These are phyloP conservation scores for Siniperca chuatsi DNA, from an alignment of 2,113 vertebrate genomes.

Conservation along the genomic window DNA sequence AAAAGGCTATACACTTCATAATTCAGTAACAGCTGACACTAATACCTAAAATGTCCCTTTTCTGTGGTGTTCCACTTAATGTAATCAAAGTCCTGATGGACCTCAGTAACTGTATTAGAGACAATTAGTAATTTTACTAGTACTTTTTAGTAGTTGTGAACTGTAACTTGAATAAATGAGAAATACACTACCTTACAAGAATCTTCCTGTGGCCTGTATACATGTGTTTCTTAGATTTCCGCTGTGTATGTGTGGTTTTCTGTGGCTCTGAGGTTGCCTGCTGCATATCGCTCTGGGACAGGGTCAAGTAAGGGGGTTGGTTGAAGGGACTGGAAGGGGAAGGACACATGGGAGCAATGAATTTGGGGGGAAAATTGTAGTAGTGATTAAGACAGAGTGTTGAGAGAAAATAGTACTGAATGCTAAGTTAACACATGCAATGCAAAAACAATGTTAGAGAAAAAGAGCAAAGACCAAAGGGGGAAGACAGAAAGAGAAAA, in stretches of 20 bases:
- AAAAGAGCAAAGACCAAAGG: slow-evolving; percentile 72
- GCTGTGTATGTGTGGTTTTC: slow-evolving; percentile 31
- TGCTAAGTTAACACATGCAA: slow-evolving; percentile 97
- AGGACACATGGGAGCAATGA: slow-evolving; percentile 62
- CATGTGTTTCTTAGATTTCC: slow-evolving; percentile 19
- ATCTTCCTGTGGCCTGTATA: slow-evolving; percentile 26
- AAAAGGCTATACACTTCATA: slow-evolving; percentile 5
- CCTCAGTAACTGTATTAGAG: not conserved
- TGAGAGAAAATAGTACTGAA: slow-evolving; percentile 79
- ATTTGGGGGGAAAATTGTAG: slow-evolving; percentile 57
- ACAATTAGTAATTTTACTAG: not conserved
- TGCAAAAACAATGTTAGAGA: slow-evolving; percentile 87
- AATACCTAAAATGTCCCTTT: not conserved
- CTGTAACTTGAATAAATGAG: not conserved
- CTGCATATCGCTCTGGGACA: slow-evolving; percentile 90
- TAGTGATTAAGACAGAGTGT: slow-evolving; percentile 73
- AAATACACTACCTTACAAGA: not conserved
- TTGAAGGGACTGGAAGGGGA: slow-evolving; percentile 70
- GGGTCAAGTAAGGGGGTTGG: slow-evolving; percentile 82
- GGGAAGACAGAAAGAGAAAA: slow-evolving; percentile 76
- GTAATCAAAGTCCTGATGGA: not conserved
- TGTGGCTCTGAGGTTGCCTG: slow-evolving; percentile 87
- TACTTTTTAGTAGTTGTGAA: not conserved
- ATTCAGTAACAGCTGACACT: not conserved
- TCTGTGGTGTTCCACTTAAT: not conserved